Percentiles rank a stretch among this genome's conserved stretches.
These are phyloP conservation scores for Macaria notata DNA, from an alignment of 2,888 invertebrate genomes.

Conservation along the genomic window DNA sequence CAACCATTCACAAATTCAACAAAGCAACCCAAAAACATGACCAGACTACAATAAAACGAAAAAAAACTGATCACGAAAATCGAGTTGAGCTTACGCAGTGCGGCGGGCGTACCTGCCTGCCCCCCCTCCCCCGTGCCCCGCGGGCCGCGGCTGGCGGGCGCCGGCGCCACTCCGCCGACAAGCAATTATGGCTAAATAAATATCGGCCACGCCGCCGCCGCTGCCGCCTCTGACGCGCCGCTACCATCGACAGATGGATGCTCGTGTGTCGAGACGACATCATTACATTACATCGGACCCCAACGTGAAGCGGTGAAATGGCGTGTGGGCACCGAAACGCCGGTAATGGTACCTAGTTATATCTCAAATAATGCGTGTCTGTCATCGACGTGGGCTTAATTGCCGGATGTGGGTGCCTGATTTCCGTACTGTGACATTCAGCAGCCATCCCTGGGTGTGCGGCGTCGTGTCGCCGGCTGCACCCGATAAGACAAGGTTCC, in stretches of 20 bases:
- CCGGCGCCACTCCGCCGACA: slow-evolving; percentile 80
- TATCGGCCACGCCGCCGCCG: slow-evolving; percentile 75
- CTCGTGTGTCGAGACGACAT: slow-evolving; percentile 71
- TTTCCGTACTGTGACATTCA: slow-evolving; percentile 42
- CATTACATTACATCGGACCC: slow-evolving; percentile 63
- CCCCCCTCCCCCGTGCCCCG: slow-evolving; percentile 40
- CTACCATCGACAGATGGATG: slow-evolving; percentile 68
- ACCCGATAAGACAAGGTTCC: slow-evolving; percentile 51
- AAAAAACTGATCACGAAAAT: slow-evolving; percentile 75
- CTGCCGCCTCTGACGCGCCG: slow-evolving; percentile 65
- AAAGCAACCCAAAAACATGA: slow-evolving; percentile 75
- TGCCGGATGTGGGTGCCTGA: slow-evolving; percentile 55
- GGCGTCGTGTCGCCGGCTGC: slow-evolving; percentile 59
- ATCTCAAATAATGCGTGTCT: slow-evolving; percentile 50
- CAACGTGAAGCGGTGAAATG: slow-evolving; percentile 58
- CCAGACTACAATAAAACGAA: slow-evolving; percentile 67
- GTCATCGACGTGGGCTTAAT: slow-evolving; percentile 56
- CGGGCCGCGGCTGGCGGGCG: slow-evolving; percentile 75
- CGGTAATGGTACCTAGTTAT: slow-evolving; percentile 60
- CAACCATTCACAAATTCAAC: slow-evolving; percentile 76
- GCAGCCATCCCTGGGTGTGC: slow-evolving; percentile 37
- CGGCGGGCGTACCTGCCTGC: slow-evolving; percentile 68
- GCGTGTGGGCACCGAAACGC: slow-evolving; percentile 59
- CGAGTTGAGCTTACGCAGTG: slow-evolving; percentile 72
- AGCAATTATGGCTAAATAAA: slow-evolving; percentile 82